These are phyloP conservation scores for Linurgus olivaceus DNA, from an alignment of 2,797 vertebrate genomes.

Conservation along the genomic window DNA sequence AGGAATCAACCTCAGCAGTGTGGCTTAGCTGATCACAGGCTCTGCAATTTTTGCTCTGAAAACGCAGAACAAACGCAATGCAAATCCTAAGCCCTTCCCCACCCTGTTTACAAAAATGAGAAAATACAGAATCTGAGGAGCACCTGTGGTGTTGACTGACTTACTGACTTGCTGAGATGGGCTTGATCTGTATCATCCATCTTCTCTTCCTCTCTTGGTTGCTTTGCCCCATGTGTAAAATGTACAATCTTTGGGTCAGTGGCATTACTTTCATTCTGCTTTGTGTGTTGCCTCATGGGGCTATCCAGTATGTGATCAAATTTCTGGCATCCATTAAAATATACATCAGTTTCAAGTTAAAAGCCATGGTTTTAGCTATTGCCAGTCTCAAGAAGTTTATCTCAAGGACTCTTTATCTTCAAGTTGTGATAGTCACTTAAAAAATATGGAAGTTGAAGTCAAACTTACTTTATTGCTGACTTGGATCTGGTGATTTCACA, in stretches of 20 bases:
- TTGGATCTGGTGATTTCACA: neutral
- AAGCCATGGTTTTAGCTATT: neutral
- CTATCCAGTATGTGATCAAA: neutral
- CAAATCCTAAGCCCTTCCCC: neutral
- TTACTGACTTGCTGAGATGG: neutral
- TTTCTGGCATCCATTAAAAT: neutral
- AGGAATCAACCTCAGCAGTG: neutral
- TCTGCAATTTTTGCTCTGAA: neutral
- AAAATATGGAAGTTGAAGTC: neutral
- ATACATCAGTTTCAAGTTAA: neutral
- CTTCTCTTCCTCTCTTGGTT: neutral
- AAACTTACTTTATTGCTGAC: neutral
- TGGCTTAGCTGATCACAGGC: neutral
- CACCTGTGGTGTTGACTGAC: neutral
- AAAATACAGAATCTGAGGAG: neutral
- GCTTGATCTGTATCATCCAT: neutral
- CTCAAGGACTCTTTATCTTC: neutral
- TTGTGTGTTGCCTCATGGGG: neutral
- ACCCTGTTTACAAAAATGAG: neutral
- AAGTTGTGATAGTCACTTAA: neutral
- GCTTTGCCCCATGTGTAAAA: neutral
- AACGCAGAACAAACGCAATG: neutral
- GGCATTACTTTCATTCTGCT: neutral
- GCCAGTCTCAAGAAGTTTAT: neutral
- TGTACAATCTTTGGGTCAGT: neutral